phyloP scores from a whole-genome alignment of 1,140 invertebrate species.

The Lasioglossum albipes region DNA sequence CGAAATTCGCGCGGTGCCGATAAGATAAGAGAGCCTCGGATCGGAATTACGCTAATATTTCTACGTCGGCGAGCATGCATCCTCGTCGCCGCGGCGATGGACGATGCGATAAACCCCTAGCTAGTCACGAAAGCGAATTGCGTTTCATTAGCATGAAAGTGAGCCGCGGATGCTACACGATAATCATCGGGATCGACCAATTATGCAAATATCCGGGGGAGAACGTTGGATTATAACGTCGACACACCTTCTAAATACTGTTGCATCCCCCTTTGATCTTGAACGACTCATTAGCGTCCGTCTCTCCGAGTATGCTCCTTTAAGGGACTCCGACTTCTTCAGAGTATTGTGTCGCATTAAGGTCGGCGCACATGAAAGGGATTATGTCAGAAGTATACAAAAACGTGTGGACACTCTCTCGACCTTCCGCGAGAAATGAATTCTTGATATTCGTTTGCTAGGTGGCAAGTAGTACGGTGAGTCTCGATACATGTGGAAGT shows the following conservation, averaged over 20 bases:
- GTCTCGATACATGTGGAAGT: too few relatives aligned
- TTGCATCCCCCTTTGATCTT: background rate
- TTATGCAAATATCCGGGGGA: conserved; percentile 23
- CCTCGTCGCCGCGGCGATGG: conserved; percentile 23
- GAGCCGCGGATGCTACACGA: conserved; percentile 19
- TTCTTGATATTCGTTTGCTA: too few relatives aligned
- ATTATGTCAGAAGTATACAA: too few relatives aligned
- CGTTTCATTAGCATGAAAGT: conserved; percentile 52
- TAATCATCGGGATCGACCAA: conserved; percentile 12
- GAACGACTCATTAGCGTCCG: background rate
- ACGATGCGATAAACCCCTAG: conserved; percentile 34
- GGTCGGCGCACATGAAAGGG: too few relatives aligned
- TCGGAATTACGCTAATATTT: conserved; percentile 33
- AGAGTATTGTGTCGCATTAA: too few relatives aligned
- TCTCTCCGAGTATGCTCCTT: too few relatives aligned
- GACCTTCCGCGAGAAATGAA: too few relatives aligned
- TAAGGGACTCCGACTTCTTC: too few relatives aligned
- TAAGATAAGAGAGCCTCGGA: conserved; percentile 1
- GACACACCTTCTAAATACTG: background rate
- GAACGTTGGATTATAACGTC: background rate
- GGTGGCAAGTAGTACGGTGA: too few relatives aligned
- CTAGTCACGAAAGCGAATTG: conserved; percentile 51
- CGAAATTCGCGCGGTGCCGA: background rate
- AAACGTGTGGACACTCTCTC: too few relatives aligned
- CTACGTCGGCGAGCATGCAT: conserved; percentile 26